Base-by-base conservation (phyloP, 2,113 vertebrate species). In the Colossoma macropomum region DNA sequence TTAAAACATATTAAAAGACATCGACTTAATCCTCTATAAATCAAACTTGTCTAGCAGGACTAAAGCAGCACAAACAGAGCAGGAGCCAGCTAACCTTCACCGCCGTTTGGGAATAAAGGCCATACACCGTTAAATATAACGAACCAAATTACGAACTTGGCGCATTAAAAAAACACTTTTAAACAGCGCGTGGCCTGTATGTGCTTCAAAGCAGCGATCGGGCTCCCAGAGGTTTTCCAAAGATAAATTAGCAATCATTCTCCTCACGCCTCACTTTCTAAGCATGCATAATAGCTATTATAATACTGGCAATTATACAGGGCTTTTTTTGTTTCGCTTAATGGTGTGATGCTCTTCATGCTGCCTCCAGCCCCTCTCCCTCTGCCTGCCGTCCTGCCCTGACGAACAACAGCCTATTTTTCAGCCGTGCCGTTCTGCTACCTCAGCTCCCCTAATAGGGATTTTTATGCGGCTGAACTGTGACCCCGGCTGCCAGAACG, bases 381-480 rank as follows among this genome's bases (percentile, higher is more conserved):
- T 93, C 89, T 92, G 89, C 85, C 90, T 92, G 92, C 90, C 93
- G 84, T 86, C 77, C 87, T 91, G 90, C 88, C 92, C 91, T 92
- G 93, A 89, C 30, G 81, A 94, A 86, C 83, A 89, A 88, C 32
- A 25, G 85, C 83, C 92, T 92, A 95, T 96, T 96, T 96, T 95
- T 96, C 94, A 96, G 89, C 89, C 91, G 30, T 90, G 84, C 88
- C 78, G 91, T 95, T 96, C 88, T 96, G 96, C 96, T 93, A 91
- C 87, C 93, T 97, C 95, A 97, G 95, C 95, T 96, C 92, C 90
- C 86, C 89, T 93, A 95, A 93, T 93, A 95, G 90, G 91, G 87
- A 87, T 86, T 90, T 90, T 93, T 89, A 87, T 89, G 90, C 90
- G 86, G 77, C 90, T 91, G 87, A 95, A 92, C 92, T 90, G 38